Conservation (phyloP, 2,888 invertebrate genomes). For the Lasioglossum leucozonium region DNA sequence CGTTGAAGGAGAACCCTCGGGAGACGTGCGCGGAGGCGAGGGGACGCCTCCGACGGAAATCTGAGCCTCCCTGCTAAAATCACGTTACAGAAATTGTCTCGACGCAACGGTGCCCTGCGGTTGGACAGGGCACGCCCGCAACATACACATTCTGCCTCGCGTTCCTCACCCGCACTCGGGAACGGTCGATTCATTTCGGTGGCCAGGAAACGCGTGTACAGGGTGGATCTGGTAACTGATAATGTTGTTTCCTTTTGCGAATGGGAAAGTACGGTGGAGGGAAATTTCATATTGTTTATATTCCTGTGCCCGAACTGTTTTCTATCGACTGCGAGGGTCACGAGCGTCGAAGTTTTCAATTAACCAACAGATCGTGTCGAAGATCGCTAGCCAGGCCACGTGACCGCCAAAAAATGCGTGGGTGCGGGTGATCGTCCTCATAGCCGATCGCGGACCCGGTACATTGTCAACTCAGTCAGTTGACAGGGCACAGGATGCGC, state of each 20-base stretch:
- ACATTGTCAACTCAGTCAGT: constrained; percentile 76
- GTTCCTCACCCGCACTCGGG: background rate
- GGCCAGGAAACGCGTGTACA: no score
- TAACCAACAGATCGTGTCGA: background rate
- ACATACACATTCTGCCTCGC: background rate
- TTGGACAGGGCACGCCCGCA: background rate
- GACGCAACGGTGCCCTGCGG: background rate
- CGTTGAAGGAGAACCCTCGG: background rate
- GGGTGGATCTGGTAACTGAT: no score
- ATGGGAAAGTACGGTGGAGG: no score
- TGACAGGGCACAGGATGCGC: constrained; percentile 79
- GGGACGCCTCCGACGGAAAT: constrained; percentile 48
- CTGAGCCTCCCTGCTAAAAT: constrained; percentile 51
- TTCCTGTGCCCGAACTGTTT: no score
- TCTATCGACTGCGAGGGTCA: no score
- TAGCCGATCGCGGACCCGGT: constrained; percentile 71
- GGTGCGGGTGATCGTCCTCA: constrained; percentile 65
- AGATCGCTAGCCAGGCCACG: constrained; percentile 4
- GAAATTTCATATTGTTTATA: no score
- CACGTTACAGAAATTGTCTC: constrained; percentile 60
- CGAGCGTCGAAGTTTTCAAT: no score
- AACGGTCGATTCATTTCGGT: no score
- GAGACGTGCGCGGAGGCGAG: background rate
- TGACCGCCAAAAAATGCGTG: constrained; percentile 63
- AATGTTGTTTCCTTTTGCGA: no score